phyloP scores from a whole-genome alignment of 2,888 invertebrate species.

The Shargacucullia verbasci region DNA sequence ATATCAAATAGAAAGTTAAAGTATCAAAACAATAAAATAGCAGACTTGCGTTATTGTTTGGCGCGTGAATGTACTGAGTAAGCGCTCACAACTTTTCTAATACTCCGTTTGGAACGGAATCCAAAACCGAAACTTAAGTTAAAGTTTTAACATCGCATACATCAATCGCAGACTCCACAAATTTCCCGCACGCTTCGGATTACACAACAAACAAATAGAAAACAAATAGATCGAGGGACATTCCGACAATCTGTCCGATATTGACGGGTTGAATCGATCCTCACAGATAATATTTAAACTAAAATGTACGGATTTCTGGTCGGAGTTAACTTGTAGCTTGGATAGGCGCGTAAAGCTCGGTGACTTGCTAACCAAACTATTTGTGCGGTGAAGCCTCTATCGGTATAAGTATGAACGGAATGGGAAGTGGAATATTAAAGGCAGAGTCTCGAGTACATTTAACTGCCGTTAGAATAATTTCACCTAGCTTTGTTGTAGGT shows the following conservation, averaged over 20 bases:
- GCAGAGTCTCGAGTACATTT: conserved; percentile 36
- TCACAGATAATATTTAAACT: conserved; percentile 63
- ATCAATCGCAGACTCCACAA: conserved; percentile 57
- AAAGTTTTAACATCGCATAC: conserved; percentile 53
- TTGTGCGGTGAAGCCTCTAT: conserved; percentile 37
- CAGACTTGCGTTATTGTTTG: conserved; percentile 47
- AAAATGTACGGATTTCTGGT: conserved; percentile 57
- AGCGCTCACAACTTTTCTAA: conserved; percentile 52
- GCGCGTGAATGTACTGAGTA: conserved; percentile 51
- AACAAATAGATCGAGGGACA: conserved; percentile 50
- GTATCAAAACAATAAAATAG: conserved; percentile 52
- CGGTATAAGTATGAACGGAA: conserved; percentile 37
- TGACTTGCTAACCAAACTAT: conserved; percentile 51
- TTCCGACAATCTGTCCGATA: conserved; percentile 48
- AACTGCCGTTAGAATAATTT: conserved; percentile 17
- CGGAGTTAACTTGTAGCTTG: conserved; percentile 46
- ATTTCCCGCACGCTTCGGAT: conserved; percentile 60
- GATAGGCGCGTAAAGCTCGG: conserved; percentile 28
- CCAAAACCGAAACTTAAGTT: conserved; percentile 33
- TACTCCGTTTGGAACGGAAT: conserved; percentile 32
- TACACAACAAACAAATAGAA: conserved; percentile 67
- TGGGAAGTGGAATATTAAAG: conserved; percentile 33
- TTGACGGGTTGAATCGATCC: conserved; percentile 41
- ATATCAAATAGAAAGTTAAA: conserved; percentile 54
- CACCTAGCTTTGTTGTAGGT: conserved; percentile 11